A percentile compares a stretch with the other conserved stretches of the same genome.
These are phyloP conservation scores for Hololepta plana DNA, from an alignment of 2,888 invertebrate genomes.

Conservation along the genomic window DNA sequence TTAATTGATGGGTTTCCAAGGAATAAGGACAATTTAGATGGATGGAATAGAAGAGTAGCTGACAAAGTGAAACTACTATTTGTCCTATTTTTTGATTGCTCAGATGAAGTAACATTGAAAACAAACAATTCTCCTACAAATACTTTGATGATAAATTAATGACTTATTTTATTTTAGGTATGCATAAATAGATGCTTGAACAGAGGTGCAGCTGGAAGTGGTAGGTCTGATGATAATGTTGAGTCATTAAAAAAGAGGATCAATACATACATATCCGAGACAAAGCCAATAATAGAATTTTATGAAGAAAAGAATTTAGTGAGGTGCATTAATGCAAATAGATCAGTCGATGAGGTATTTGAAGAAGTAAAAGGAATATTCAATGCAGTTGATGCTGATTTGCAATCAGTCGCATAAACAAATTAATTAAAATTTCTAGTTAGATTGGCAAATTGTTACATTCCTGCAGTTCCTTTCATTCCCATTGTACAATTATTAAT, in stretches of 20 bases:
- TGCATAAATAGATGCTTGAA: constrained; percentile 75
- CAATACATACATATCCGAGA: constrained; percentile 66
- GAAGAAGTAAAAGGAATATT: constrained; percentile 21
- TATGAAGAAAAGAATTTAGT: constrained; percentile 57
- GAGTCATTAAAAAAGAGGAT: constrained; percentile 78
- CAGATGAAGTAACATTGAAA: constrained; percentile 35
- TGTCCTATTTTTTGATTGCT: constrained; percentile 85
- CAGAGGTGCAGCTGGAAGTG: constrained; percentile 77
- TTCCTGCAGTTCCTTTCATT: no score
- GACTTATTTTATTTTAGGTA: constrained; percentile 22
- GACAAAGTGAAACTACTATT: constrained; percentile 70
- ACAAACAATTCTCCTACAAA: constrained; percentile 2
- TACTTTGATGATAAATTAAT: constrained; percentile 2
- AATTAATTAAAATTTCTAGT: no score
- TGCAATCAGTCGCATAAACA: no score
- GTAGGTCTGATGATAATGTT: constrained; percentile 85
- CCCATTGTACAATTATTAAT: no score
- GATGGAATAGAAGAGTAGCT: constrained; percentile 76
- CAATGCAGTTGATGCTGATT: constrained; percentile 8
- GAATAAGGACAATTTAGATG: constrained; percentile 89
- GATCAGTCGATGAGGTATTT: constrained; percentile 43
- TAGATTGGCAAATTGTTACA: no score
- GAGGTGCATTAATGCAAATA: constrained; percentile 54
- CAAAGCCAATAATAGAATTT: constrained; percentile 77
- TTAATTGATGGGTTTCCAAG: constrained; percentile 97